A percentile compares a stretch with the other conserved stretches of the same genome.
These are phyloP conservation scores for Cosmia trapezina DNA, from an alignment of 2,888 invertebrate genomes.

Conservation along the genomic window DNA sequence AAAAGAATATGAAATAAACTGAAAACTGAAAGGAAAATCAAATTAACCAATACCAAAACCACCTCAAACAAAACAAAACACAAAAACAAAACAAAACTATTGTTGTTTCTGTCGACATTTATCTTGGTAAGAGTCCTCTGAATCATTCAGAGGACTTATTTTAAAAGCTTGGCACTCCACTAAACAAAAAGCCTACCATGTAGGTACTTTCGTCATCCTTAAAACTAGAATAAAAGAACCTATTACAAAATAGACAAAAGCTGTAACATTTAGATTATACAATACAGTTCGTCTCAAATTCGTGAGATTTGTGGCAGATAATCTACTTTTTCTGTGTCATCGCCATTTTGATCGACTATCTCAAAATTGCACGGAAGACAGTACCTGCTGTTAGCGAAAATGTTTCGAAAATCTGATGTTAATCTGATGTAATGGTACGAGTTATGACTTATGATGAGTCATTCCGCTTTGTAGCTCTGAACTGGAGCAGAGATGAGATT, in stretches of 20 bases:
- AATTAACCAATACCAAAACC: too few relatives aligned
- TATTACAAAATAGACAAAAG: conserved; percentile 37
- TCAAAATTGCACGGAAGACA: conserved; percentile 43
- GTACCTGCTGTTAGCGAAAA: conserved; percentile 30
- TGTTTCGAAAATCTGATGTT: conserved; percentile 59
- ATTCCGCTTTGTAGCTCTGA: conserved; percentile 5
- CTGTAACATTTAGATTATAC: conserved; percentile 29
- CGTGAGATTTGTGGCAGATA: conserved; percentile 54
- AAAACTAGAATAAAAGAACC: background rate
- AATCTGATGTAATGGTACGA: conserved; percentile 12
- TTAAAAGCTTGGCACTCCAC: background rate
- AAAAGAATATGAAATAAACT: too few relatives aligned
- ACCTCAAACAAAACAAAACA: too few relatives aligned
- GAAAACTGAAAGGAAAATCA: too few relatives aligned
- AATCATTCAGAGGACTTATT: conserved; percentile 13
- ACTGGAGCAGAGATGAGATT: conserved; percentile 40
- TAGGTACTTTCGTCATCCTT: background rate
- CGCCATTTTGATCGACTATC: conserved; percentile 55
- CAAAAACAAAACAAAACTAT: too few relatives aligned
- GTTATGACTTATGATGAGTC: conserved; percentile 29
- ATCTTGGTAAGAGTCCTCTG: background rate
- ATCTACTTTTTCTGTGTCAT: conserved; percentile 46
- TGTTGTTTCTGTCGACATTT: background rate
- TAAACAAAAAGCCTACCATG: background rate
- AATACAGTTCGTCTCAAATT: conserved; percentile 12